Percentiles rank a stretch among this genome's conserved stretches.
phyloP scores from a whole-genome alignment of 2,113 vertebrate species.

The Sander lucioperca region DNA sequence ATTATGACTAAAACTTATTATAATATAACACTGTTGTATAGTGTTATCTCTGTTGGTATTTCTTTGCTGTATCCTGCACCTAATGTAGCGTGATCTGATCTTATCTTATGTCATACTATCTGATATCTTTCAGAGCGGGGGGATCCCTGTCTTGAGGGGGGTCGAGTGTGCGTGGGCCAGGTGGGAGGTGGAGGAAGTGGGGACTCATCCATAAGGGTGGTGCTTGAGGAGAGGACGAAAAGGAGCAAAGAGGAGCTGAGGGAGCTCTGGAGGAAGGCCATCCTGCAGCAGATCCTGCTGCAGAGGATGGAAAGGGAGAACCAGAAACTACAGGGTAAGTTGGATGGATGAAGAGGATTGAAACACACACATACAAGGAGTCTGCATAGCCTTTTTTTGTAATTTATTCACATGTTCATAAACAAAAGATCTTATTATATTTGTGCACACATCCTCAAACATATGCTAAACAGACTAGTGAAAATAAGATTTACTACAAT shows the following conservation, averaged over 20 bases:
- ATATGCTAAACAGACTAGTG: background rate
- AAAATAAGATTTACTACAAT: background rate
- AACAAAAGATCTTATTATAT: background rate
- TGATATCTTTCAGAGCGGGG: slow-evolving; percentile 84
- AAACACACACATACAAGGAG: background rate
- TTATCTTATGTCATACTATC: background rate
- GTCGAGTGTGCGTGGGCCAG: slow-evolving; percentile 64
- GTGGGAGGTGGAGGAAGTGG: slow-evolving; percentile 80
- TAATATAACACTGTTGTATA: background rate
- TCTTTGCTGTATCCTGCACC: background rate
- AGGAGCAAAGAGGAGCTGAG: slow-evolving; percentile 88
- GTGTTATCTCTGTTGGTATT: background rate
- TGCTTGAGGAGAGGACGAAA: slow-evolving; percentile 87
- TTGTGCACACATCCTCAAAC: background rate
- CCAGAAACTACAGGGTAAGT: slow-evolving; percentile 94
- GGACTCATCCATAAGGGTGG: slow-evolving; percentile 82
- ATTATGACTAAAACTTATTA: background rate
- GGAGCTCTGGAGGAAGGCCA: slow-evolving; percentile 95
- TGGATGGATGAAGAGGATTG: background rate
- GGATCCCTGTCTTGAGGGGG: slow-evolving; percentile 86
- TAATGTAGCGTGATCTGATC: background rate
- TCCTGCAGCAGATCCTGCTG: slow-evolving; percentile 95
- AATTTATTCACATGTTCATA: background rate
- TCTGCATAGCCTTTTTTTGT: background rate
- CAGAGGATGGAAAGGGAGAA: slow-evolving; percentile 98